Conservation (phyloP, 1,140 invertebrate genomes). For the Papilio glaucus region DNA sequence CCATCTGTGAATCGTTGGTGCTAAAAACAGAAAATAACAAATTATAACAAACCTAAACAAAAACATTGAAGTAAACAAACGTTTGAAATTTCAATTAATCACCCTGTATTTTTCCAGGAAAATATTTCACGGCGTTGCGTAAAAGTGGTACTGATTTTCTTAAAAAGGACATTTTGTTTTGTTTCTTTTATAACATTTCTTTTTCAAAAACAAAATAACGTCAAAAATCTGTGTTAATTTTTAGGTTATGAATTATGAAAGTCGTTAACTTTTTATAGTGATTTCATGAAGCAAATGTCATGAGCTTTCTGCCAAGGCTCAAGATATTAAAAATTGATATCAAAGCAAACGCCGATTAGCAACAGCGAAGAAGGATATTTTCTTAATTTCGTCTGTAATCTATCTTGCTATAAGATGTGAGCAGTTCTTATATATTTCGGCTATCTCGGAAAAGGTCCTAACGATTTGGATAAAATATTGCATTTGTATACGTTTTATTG, state of each 20-base stretch:
- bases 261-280: background rate
- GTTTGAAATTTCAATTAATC: background rate
- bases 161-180: constrained; percentile 31
- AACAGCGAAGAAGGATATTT: no score
- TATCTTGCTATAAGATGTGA: no score
- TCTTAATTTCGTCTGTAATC: no score
- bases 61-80: constrained; percentile 34
- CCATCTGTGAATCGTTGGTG: constrained; percentile 70
- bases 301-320: background rate
- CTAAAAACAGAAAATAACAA: constrained; percentile 49
- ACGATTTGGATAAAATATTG: no score
- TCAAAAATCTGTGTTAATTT: background rate
- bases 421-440: no score
- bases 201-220: constrained; percentile 3
- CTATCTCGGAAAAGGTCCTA: no score
- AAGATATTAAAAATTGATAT: background rate
- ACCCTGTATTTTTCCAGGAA: constrained; percentile 28
- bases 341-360: no score
- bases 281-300: background rate
- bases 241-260: constrained; percentile 5
- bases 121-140: constrained; percentile 18
- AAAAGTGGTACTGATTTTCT: constrained; percentile 35
- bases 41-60: constrained; percentile 2
- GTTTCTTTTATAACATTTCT: constrained; percentile 11
- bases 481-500: no score